Percentiles rank a stretch among this genome's conserved stretches.
phyloP scores from a whole-genome alignment of 2,888 invertebrate genomes.

The Ferdinandea cuprea region DNA sequence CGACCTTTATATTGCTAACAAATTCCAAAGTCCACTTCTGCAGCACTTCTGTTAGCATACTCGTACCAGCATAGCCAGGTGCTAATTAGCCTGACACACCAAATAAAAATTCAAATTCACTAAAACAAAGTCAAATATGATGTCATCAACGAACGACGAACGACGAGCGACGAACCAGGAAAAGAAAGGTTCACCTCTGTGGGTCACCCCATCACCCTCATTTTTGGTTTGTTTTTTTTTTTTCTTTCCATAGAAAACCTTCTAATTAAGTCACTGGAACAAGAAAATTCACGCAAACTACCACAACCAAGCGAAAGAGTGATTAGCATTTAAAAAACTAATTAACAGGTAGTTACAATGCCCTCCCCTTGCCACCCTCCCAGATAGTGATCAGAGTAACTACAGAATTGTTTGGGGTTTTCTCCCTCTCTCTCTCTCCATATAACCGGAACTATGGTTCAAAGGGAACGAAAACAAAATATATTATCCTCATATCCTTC shows the following conservation, averaged over 20 bases:
- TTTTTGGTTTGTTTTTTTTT: background rate
- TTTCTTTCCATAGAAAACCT: conserved; percentile 21
- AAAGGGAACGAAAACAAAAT: conserved; percentile 8
- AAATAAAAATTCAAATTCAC: conserved; percentile 63
- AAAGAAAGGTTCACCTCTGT: conserved; percentile 44
- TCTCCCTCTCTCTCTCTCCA: background rate
- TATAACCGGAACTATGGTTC: conserved; percentile 15
- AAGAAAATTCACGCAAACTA: conserved; percentile 57
- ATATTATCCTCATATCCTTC: conserved; percentile 51
- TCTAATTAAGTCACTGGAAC: conserved; percentile 72
- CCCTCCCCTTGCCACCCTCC: conserved; percentile 32
- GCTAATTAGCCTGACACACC: conserved; percentile 63
- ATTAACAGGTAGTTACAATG: conserved; percentile 73
- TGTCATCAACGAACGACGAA: conserved; percentile 55
- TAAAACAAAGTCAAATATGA: conserved; percentile 46
- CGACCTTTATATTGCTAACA: conserved; percentile 32
- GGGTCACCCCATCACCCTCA: conserved; percentile 46
- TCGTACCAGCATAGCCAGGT: conserved; percentile 58
- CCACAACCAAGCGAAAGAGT: conserved; percentile 45
- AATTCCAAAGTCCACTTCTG: conserved; percentile 30
- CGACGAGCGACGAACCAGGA: conserved; percentile 20
- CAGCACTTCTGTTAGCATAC: conserved; percentile 30
- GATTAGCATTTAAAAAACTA: conserved; percentile 73
- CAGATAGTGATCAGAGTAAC: conserved; percentile 57
- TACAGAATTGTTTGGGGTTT: conserved; percentile 20